A percentile compares a stretch with the other conserved stretches of the same genome.
These are phyloP conservation scores for Eulithis testata DNA, from an alignment of 2,888 invertebrate species.

Conservation along the genomic window DNA sequence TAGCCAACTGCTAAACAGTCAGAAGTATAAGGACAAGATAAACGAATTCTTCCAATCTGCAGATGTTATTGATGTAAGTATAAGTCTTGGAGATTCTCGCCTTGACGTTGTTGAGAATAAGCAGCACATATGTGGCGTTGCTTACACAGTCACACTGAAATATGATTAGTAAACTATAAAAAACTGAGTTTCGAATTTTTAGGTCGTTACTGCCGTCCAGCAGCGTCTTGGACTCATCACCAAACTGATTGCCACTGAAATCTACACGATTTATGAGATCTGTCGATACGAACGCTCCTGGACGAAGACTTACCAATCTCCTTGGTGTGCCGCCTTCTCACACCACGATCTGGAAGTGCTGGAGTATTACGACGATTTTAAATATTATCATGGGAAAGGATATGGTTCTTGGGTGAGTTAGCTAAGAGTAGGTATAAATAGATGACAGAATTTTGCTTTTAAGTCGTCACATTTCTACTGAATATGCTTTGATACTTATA, in stretches of 20 bases:
- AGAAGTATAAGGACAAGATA: conserved; percentile 48
- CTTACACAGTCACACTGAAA: no score
- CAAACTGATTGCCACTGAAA: conserved; percentile 61
- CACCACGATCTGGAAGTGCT: conserved; percentile 87
- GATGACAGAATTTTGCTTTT: no score
- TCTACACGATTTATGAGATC: conserved; percentile 89
- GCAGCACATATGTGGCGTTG: no score
- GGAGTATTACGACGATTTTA: conserved; percentile 91
- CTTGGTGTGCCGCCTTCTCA: conserved; percentile 91
- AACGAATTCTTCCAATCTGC: conserved; percentile 52
- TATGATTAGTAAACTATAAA: no score
- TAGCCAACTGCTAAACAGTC: conserved; percentile 56
- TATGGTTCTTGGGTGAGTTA: conserved; percentile 68
- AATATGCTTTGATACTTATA: no score
- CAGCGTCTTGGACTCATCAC: conserved; percentile 75
- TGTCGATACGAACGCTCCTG: conserved; percentile 91
- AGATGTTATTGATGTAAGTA: conserved; percentile 58
- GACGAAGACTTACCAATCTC: conserved; percentile 71
- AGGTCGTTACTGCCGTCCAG: conserved; percentile 77
- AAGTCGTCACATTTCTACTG: no score
- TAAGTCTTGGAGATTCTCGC: neutral
- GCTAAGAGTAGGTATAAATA: no score
- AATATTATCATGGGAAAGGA: conserved; percentile 87
- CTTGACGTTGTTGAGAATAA: no score
- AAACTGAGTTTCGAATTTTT: neutral